Percentiles rank a stretch among this genome's conserved stretches.
These are phyloP conservation scores for Bombus terrestris DNA, from an alignment of 1,140 invertebrate genomes.

Conservation along the genomic window DNA sequence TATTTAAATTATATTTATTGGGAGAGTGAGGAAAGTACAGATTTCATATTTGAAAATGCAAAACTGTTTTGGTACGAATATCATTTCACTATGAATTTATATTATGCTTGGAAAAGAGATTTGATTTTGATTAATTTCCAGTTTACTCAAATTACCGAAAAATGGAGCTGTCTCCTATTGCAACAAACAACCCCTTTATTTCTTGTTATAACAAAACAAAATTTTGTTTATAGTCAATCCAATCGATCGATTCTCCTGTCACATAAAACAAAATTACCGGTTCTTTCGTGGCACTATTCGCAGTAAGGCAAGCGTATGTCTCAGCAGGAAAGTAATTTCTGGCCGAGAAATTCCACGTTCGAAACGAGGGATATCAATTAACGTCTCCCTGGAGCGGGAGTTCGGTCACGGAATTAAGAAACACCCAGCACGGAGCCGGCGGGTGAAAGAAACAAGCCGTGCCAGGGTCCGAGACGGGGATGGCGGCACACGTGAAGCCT, in stretches of 20 bases:
- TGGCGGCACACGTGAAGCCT: conserved; percentile 51
- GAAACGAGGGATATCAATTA: conserved; percentile 39
- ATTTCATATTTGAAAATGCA: no score
- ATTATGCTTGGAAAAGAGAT: no score
- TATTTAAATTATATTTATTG: no score
- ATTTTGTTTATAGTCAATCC: no score
- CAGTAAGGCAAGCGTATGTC: neutral
- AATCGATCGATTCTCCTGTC: neutral
- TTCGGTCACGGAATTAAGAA: conserved; percentile 36
- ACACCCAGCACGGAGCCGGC: conserved; percentile 3
- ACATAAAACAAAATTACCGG: neutral
- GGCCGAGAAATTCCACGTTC: neutral
- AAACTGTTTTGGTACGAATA: no score
- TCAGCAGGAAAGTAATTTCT: neutral
- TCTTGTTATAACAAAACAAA: no score
- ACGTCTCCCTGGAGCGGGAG: neutral
- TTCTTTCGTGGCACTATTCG: neutral
- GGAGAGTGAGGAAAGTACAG: no score
- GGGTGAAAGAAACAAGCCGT: conserved; percentile 14
- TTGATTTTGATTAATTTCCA: no score
- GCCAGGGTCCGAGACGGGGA: conserved; percentile 11
- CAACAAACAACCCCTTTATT: no score
- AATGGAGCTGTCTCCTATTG: no score
- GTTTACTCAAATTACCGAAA: no score
- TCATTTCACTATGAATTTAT: no score